Evolutionary conservation across 2,888 invertebrate genomes (phyloP).

Genomic region (Zhuqinia jingwanae): DNA sequence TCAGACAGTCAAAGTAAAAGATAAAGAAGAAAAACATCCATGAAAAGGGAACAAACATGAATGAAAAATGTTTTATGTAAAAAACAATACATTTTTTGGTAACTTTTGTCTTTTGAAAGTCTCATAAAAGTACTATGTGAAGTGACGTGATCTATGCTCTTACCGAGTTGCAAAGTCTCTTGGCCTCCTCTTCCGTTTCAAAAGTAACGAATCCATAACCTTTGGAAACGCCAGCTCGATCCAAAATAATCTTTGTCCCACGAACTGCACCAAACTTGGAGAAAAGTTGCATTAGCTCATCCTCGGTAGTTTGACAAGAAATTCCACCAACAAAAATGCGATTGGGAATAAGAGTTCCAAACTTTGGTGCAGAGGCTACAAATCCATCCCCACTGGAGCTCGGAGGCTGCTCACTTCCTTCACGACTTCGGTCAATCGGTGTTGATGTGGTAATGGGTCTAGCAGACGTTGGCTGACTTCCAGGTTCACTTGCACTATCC

Average conservation of each 20-base stretch:
- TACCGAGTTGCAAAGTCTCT: conserved; percentile 80
- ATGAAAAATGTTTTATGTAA: too few species aligned
- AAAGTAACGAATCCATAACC: conserved; percentile 94
- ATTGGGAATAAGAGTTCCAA: conserved; percentile 95
- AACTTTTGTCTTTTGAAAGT: too few species aligned
- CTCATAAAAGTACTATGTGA: background rate
- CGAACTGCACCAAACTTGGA: conserved; percentile 92
- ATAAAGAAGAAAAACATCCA: background rate
- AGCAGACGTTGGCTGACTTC: conserved; percentile 70
- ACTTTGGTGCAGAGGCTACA: conserved; percentile 81
- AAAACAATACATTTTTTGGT: too few species aligned
- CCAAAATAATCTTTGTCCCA: conserved; percentile 95
- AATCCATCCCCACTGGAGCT: conserved; percentile 68
- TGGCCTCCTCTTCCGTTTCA: conserved; percentile 93
- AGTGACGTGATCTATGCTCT: conserved; percentile 55
- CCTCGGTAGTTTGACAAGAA: conserved; percentile 95
- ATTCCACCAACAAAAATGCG: conserved; percentile 98
- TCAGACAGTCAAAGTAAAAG: background rate
- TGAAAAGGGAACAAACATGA: background rate
- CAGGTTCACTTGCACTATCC: conserved; percentile 72
- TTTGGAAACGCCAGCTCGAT: conserved; percentile 96
- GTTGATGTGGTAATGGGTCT: conserved; percentile 75
- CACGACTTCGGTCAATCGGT: conserved; percentile 75
- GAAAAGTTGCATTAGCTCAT: conserved; percentile 94
- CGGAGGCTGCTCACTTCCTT: conserved; percentile 70